Evolutionary conservation across 2,797 vertebrate genomes (phyloP).

Genomic region (Aeoliscus strigatus): DNA sequence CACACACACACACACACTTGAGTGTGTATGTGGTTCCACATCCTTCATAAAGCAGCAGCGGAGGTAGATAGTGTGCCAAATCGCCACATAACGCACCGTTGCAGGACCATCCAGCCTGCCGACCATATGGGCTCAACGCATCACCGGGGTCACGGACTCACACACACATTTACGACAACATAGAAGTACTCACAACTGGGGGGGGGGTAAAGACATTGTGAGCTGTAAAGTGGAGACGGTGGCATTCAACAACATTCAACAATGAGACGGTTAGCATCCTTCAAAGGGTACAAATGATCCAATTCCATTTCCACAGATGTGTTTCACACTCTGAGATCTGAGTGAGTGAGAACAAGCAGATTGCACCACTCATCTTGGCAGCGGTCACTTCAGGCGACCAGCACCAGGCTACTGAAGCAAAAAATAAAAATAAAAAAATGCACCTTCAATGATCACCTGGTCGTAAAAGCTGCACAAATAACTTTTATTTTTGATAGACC

Average conservation of each 20-base stretch:
- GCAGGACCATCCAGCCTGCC: slow-evolving; percentile 34
- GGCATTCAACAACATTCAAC: no score
- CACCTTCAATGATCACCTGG: no score
- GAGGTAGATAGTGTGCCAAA: slow-evolving; percentile 56
- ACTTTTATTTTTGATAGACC: no score
- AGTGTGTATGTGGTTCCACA: slow-evolving; percentile 24
- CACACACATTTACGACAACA: slow-evolving; percentile 2
- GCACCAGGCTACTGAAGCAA: no score
- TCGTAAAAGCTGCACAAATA: no score
- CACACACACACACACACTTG: slow-evolving; percentile 7
- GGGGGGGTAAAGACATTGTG: background rate
- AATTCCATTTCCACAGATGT: no score
- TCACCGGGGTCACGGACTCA: slow-evolving; percentile 12
- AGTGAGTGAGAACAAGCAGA: no score
- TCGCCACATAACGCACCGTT: slow-evolving; percentile 52
- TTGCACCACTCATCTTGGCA: no score
- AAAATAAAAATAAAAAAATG: no score
- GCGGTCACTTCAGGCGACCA: no score
- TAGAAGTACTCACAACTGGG: background rate
- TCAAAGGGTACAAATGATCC: background rate
- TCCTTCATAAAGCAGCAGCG: slow-evolving; percentile 32
- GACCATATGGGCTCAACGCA: slow-evolving; percentile 49
- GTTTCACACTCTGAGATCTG: no score
- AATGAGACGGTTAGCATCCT: no score
- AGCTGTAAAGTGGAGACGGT: background rate